A percentile compares a stretch with the other conserved stretches of the same genome.
These are phyloP conservation scores for Pionites leucogaster DNA, from an alignment of 2,113 vertebrate genomes.

Conservation along the genomic window DNA sequence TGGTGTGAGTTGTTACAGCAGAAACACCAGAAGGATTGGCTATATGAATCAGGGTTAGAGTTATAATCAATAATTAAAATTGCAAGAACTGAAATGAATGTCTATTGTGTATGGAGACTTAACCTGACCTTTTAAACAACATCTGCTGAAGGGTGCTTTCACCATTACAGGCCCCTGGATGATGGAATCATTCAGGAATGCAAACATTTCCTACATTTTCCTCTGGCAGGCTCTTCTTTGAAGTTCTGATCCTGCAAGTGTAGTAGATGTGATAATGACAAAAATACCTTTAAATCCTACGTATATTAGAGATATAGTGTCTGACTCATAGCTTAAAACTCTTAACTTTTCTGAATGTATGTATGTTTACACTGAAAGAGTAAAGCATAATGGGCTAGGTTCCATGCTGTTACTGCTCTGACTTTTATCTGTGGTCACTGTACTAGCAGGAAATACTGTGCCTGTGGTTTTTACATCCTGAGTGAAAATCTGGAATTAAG, in stretches of 20 bases:
- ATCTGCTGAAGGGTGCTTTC: slow-evolving; percentile 36
- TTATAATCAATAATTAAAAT: neutral
- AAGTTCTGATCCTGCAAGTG: slow-evolving; percentile 8
- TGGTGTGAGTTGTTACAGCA: neutral
- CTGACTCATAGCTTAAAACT: neutral
- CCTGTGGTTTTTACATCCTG: slow-evolving; percentile 66
- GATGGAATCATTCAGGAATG: slow-evolving; percentile 47
- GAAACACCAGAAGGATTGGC: neutral
- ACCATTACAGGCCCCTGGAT: slow-evolving; percentile 13
- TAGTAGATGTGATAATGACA: neutral
- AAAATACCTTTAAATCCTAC: neutral
- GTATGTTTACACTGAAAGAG: neutral
- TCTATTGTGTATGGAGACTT: neutral
- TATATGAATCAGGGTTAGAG: neutral
- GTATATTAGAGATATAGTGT: neutral
- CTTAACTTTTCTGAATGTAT: neutral
- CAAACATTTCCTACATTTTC: slow-evolving; percentile 60
- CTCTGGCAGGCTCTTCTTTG: slow-evolving; percentile 40
- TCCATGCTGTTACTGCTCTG: slow-evolving; percentile 8
- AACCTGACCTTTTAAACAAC: slow-evolving; percentile 28
- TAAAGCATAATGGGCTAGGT: neutral
- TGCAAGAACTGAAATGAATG: neutral
- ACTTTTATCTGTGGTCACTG: slow-evolving; percentile 61
- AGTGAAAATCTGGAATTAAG: slow-evolving; percentile 61
- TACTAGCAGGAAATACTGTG: slow-evolving; percentile 60